Percentiles rank a stretch among this genome's conserved stretches.
These are phyloP conservation scores for Pseudococcus viburni DNA, from an alignment of 2,888 invertebrate species.

Conservation along the genomic window DNA sequence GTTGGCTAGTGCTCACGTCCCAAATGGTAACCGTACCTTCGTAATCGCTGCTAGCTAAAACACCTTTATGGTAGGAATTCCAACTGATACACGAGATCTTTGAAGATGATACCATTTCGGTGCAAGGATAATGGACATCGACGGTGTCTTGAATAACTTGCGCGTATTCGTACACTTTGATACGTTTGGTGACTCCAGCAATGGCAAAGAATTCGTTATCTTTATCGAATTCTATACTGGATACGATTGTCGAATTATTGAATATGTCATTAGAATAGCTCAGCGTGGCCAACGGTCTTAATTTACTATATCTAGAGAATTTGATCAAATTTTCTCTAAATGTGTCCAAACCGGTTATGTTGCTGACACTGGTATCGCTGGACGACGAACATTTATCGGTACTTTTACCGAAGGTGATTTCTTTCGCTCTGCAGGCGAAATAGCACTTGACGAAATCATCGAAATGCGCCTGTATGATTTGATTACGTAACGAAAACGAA, in stretches of 20 bases:
- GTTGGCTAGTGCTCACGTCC: slow-evolving; percentile 87
- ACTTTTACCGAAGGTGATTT: slow-evolving; percentile 77
- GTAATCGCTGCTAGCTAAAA: slow-evolving; percentile 93
- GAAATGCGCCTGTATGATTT: slow-evolving; percentile 87
- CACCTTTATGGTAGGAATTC: slow-evolving; percentile 91
- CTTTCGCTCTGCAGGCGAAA: slow-evolving; percentile 83
- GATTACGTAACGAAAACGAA: slow-evolving; percentile 79
- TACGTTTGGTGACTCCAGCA: slow-evolving; percentile 94
- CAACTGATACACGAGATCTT: slow-evolving; percentile 96
- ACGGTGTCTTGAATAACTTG: slow-evolving; percentile 87
- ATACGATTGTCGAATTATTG: slow-evolving; percentile 88
- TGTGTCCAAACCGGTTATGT: slow-evolving; percentile 76
- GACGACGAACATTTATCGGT: slow-evolving; percentile 69
- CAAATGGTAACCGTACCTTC: slow-evolving; percentile 94
- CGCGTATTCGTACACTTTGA: slow-evolving; percentile 93
- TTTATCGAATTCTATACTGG: slow-evolving; percentile 95
- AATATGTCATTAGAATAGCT: slow-evolving; percentile 92
- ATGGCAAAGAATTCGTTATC: slow-evolving; percentile 96
- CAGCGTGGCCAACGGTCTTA: slow-evolving; percentile 87
- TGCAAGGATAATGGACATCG: slow-evolving; percentile 92
- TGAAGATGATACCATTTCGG: slow-evolving; percentile 91
- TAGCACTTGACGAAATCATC: slow-evolving; percentile 92
- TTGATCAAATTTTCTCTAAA: slow-evolving; percentile 90
- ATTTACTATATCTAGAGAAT: slow-evolving; percentile 84
- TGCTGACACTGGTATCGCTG: slow-evolving; percentile 68